Evolutionary conservation across 2,113 vertebrate species (phyloP), one percentile per base, ranked within the genome.

Genomic region (Phylloscopus trochiloides): DNA sequence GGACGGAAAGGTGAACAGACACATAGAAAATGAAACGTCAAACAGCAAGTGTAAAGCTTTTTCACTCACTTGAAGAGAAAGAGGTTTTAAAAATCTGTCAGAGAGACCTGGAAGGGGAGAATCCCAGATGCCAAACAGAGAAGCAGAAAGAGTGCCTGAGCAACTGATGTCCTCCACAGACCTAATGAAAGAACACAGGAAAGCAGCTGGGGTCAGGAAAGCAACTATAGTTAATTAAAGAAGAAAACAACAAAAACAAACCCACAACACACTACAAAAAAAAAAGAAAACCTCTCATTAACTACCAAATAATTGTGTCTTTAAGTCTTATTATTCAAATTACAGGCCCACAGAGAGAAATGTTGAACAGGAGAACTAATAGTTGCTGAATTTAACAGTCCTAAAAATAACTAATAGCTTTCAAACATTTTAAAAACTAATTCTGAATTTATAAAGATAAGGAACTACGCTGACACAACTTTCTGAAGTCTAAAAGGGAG

Each of bases 61-160:
- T 92, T 83, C 80, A 94, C 94, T 96, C 96, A 97, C 93, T 81
- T 96, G 75, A 84, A 95, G 52, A 87, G 52, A 72, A 94, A 94
- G 54, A 94, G 19, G 71, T 87, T 92, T 96, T 86, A 95, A 92
- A 96, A 81, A 80, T 70, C 72, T 88, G 82, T 59, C 90, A 96
- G 78, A 96, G 70, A 88, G 80, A 90, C 51, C 36, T 94, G 36
- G 70, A 85, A 92, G 12, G 18, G 48, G 18, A 93, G 61, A 95
- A 92, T 71, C 72, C 79, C 78, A 95, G 85, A 83, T 0, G 4
- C 14, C 71, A 92, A 92, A 92, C 34, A 95, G 36, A 92, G 76
- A 81, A 83, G 67, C 12, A 95, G 55, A 91, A 25, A 89, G 20
- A 61, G 28, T 61, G 48, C 15, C 57, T 87, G 77, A 92, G 42